A percentile compares a stretch with the other conserved stretches of the same genome.
Conservation (phyloP, 2,113 vertebrate species). For the Elgaria multicarinata region DNA sequence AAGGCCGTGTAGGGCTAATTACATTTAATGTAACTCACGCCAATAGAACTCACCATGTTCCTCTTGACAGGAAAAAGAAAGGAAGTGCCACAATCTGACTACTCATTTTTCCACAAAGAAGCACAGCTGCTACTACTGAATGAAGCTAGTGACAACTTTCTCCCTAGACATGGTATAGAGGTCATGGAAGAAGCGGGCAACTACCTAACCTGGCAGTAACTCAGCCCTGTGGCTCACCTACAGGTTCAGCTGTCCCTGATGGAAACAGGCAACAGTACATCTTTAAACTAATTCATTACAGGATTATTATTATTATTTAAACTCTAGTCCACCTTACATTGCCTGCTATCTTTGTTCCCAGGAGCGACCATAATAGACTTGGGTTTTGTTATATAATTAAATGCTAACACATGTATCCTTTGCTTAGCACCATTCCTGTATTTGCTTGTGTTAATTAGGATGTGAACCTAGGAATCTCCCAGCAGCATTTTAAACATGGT, state of each 20-base stretch:
- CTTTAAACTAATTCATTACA: slow-evolving; percentile 49
- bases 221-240: accelerated
- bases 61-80: background rate
- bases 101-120: background rate
- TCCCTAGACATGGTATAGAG: background rate
- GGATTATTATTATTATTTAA: slow-evolving; percentile 39
- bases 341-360: slow-evolving; percentile 45
- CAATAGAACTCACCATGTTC: background rate
- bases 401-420: slow-evolving; percentile 56
- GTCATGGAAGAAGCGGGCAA: background rate
- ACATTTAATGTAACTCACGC: background rate
- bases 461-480: slow-evolving; percentile 44
- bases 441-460: slow-evolving; percentile 68
- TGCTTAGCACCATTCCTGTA: slow-evolving; percentile 40
- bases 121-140: background rate
- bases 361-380: slow-evolving; percentile 49
- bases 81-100: background rate
- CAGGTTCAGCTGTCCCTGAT: background rate
- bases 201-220: background rate
- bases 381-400: slow-evolving; percentile 62
- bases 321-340: background rate
- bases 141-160: background rate
- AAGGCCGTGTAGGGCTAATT: background rate
- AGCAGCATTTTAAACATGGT: slow-evolving; percentile 28
- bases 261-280: background rate